phyloP scores from a whole-genome alignment of 2,113 vertebrate species.

The Triplophysa tibetana region DNA sequence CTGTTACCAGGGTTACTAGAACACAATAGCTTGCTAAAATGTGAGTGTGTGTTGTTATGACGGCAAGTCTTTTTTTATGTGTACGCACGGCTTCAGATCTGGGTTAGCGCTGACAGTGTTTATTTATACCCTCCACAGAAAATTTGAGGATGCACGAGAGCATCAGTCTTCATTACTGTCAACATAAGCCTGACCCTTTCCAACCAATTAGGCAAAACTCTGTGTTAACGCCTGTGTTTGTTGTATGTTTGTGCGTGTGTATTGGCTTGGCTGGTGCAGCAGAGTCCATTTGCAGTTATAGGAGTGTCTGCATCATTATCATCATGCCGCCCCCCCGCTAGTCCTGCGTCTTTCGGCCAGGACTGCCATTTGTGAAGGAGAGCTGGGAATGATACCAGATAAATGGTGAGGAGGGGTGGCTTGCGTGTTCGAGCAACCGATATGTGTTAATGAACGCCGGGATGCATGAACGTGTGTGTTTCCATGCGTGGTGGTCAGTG shows the following conservation, averaged over 20 bases:
- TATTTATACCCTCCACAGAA: conserved; percentile 35
- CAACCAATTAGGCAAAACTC: conserved; percentile 54
- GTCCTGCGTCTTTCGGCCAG: conserved; percentile 45
- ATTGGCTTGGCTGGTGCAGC: conserved; percentile 22
- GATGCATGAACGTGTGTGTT: conserved; percentile 19
- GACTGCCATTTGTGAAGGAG: conserved; percentile 51
- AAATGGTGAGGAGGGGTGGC: background rate
- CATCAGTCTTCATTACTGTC: conserved; percentile 57
- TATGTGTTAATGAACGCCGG: conserved; percentile 19
- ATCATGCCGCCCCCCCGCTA: conserved; percentile 26
- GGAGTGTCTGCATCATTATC: conserved; percentile 49
- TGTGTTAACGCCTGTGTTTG: conserved; percentile 9
- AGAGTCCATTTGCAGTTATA: conserved; percentile 25
- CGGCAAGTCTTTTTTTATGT: conserved; percentile 16
- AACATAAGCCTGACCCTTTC: conserved; percentile 50
- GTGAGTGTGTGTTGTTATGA: background rate
- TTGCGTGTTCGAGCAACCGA: background rate
- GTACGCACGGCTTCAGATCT: conserved; percentile 38
- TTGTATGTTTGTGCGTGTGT: conserved; percentile 1
- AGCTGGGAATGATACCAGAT: conserved; percentile 27
- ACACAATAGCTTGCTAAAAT: conserved; percentile 13
- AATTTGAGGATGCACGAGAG: conserved; percentile 33
- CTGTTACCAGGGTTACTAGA: conserved; percentile 32
- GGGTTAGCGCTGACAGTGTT: conserved; percentile 39
- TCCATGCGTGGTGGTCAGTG: conserved; percentile 22